Conservation (phyloP, 2,797 vertebrate species). For the Ispidina lecontei region DNA sequence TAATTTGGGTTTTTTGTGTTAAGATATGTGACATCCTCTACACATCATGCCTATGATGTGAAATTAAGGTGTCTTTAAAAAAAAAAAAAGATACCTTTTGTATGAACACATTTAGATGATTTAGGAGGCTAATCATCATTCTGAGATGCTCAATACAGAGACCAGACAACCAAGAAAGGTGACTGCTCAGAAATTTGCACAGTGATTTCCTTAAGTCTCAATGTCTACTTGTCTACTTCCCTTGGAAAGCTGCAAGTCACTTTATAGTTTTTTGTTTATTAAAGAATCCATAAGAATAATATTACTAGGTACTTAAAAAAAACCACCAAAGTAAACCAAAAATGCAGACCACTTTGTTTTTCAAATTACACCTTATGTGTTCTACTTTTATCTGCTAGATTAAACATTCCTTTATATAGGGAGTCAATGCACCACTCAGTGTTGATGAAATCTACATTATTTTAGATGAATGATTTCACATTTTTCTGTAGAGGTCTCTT, state of each 20-base stretch:
- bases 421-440: neutral
- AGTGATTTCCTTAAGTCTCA: neutral
- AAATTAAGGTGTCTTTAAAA: neutral
- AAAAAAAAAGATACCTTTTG: neutral
- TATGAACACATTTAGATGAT: neutral
- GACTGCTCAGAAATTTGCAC: neutral
- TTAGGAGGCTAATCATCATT: neutral
- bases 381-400: conserved; percentile 31
- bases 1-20: neutral
- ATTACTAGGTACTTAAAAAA: accelerated
- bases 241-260: neutral
- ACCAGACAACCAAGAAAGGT: neutral
- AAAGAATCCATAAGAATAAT: neutral
- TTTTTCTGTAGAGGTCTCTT: neutral
- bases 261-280: neutral
- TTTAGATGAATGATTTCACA: neutral
- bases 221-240: neutral
- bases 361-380: neutral
- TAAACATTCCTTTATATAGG: neutral
- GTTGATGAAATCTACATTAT: neutral
- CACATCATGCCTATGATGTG: neutral
- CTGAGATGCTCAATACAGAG: neutral
- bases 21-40: neutral
- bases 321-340: neutral
- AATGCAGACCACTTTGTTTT: neutral